Evolutionary conservation across 2,797 vertebrate species (phyloP).

Genomic region (Phoebastria nigripes): DNA sequence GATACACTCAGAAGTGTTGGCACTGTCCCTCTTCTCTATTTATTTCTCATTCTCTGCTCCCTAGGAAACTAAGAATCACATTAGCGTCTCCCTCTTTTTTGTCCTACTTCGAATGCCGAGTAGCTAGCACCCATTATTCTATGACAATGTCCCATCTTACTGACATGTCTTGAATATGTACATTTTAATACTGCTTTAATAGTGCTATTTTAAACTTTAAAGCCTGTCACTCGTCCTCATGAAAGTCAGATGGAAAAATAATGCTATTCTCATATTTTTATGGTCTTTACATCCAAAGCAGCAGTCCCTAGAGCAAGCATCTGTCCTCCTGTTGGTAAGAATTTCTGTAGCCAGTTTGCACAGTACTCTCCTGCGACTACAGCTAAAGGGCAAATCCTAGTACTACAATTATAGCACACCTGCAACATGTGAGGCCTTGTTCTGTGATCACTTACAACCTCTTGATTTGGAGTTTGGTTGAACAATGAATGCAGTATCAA

Average conservation of each 20-base stretch:
- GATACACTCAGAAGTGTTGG: background rate
- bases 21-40: background rate
- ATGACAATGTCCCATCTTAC: conserved; percentile 47
- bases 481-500: background rate
- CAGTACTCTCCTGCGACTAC: background rate
- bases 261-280: conserved; percentile 30
- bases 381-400: background rate
- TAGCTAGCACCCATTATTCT: conserved; percentile 48
- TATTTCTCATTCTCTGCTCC: conserved; percentile 33
- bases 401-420: background rate
- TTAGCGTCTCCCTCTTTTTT: conserved; percentile 8
- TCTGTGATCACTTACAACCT: background rate
- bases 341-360: background rate
- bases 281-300: conserved; percentile 22
- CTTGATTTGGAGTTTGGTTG: background rate
- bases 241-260: conserved; percentile 60
- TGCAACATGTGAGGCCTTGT: background rate
- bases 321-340: background rate
- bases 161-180: conserved; percentile 60
- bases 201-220: conserved; percentile 66
- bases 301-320: background rate
- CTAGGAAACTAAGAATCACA: conserved; percentile 29
- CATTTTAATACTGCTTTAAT: conserved; percentile 57
- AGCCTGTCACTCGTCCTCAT: conserved; percentile 46
- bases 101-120: background rate